Base-by-base conservation (phyloP, 2,888 invertebrate genomes). In the Eucriotettix oculatus region DNA sequence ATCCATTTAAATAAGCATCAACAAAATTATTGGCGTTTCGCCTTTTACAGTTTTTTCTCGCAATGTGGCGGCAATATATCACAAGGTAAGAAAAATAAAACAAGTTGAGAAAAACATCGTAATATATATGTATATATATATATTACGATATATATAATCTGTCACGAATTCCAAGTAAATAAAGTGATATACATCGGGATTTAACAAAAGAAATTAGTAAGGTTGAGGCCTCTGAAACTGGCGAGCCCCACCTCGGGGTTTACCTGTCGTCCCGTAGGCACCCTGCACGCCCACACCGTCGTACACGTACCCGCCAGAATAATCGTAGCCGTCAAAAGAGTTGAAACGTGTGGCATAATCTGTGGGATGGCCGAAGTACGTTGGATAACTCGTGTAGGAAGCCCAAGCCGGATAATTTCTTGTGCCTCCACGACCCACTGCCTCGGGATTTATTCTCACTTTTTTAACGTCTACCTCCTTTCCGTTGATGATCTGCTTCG, bases 401-500 rank as follows among this genome's bases (percentile, higher is more conserved):
- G 59, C 62, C 10, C 41, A 41, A 53, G 64, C 62, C 57, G 56
- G 60, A 14, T 63, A 59, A 55, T 70, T 63, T 44, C 68, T 62
- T 52, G 67, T 62, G 41, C 66, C 65, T 14, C 66, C 65, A 42
- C 67, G 66, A 5, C 68, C 66, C 17, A 68, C 64, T 57, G 65
- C 64, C 59, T 75, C 75, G 16, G 70, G 79, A 76, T 73, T 80
- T 71, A 74, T 79, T 75, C 68, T 82, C 68, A 74, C 82, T 76
- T 72, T 79, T 69, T 75, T 75, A 0, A 75, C 75, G 61, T 75
- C 75, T 63, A 80, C 79, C 70, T 82, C 81, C 67, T 81, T 79
- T 42, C 78, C 80, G 55, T 78, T 78, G 63, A 82, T 79, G 54
- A 72, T 76, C 68, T 80, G 80, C 67, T 80, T 80, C 10, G 79